Base-by-base conservation (phyloP, 2,797 vertebrate species). In the Chiroxiphia lanceolata region DNA sequence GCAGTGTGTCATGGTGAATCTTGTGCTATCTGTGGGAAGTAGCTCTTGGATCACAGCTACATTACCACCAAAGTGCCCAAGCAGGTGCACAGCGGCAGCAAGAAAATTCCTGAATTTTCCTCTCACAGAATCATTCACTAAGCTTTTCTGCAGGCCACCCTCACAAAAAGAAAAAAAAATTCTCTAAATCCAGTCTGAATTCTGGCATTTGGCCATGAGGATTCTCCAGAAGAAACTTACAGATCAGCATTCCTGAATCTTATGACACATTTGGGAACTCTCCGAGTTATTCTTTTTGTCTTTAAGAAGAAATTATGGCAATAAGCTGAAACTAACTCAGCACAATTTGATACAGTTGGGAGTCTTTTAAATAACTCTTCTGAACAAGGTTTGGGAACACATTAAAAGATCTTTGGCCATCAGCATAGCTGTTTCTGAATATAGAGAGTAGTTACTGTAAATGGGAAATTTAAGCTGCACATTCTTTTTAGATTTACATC, bases 401-500 rank as follows among this genome's bases (percentile, higher is more conserved):
- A 59, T 78, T 69, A 84, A 82, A 93, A 78, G 69, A 56, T 51
- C 51, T 67, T 14, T 91, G 67, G 19, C 34, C 65, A 59, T 79
- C 65, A 82, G 8, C 54, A 71, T 75, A 75, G 13, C 13, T 82
- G 10, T 86, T 67, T 75, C 89, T 93, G 65, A 87, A 84, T 67
- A 82, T 68, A 96, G 76, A 8, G 21, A 72, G 38, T 36, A 79
- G 29, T 89, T 92, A 85, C 72, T 86, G 61, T 65, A 93, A 96
- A 84, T 0, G 15, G 56, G 57, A 67, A 71, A 77, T 78, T 77
- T 83, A 75, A 89, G 44, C 27, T 94, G 44, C 27, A 91, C 70
- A 89, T 95, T 89, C 36, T 81, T 89, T 89, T 86, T 87, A 90
- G 67, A 78, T 81, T 92, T 48, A 53, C 54, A 65, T 96, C 81